phyloP scores from a whole-genome alignment of 53 echinoderm and acorn worm genomes.

The Hippasteria phrygiana region DNA sequence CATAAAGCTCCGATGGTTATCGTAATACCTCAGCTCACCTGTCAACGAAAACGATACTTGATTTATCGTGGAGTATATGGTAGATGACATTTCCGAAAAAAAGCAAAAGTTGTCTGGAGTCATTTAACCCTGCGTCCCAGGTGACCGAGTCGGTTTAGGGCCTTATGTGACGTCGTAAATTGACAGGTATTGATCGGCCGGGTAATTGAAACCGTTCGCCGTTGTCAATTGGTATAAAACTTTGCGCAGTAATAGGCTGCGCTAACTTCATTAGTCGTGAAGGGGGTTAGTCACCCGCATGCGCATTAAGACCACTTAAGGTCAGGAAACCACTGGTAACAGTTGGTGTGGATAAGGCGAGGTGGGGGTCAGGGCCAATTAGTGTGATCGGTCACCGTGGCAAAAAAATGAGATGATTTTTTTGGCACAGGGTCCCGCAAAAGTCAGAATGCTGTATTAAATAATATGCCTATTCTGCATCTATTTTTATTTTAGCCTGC shows the following conservation, averaged over 20 bases:
- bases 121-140: not conserved
- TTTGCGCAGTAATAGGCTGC: slow-evolving; percentile 38
- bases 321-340: slow-evolving; percentile 34
- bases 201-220: slow-evolving; percentile 21
- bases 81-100: too few relatives aligned
- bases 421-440: not conserved
- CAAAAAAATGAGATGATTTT: not conserved
- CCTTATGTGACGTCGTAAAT: slow-evolving; percentile 20
- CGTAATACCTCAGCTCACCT: too few relatives aligned
- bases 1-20: too few relatives aligned
- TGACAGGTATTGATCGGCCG: slow-evolving; percentile 51
- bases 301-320: slow-evolving; percentile 55
- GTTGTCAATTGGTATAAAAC: slow-evolving; percentile 45
- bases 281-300: slow-evolving; percentile 44
- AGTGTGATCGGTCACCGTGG: not conserved
- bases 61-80: too few relatives aligned
- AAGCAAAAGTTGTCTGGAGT: too few relatives aligned
- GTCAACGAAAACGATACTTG: too few relatives aligned
- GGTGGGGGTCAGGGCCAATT: slow-evolving; percentile 35
- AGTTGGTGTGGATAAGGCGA: slow-evolving; percentile 60
- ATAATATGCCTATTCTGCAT: too few relatives aligned
- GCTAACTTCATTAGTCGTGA: slow-evolving; percentile 41
- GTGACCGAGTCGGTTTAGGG: not conserved
- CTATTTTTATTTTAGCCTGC: not conserved
- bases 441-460: slow-evolving; percentile 15